Base-by-base conservation (phyloP, 2,797 vertebrate species). In the Acipenser transmontanus region DNA sequence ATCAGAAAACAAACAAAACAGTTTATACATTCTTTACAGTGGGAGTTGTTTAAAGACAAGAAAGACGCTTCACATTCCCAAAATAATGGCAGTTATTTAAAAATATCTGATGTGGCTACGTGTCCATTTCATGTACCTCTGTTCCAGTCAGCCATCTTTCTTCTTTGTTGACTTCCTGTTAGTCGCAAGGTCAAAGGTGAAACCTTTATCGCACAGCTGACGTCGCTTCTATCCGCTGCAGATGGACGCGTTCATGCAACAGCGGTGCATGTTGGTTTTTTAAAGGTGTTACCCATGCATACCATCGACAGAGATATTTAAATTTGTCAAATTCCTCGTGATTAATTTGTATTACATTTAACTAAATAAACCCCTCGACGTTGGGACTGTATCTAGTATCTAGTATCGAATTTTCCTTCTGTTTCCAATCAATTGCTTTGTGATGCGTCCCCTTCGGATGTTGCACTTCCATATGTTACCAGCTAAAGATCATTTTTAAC, bases 91-190 rank as follows among this genome's bases (percentile, higher is more conserved):
- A 52, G 8, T 8, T n/a, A 57, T 57, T n/a, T n/a, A 57, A 57
- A 7, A 13, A 7, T 57, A 57, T n/a, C 14, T 57, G 14, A n/a
- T 11, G 7, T 57, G 54, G 14, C 54, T 57, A 57, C 54, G 54
- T 57, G 54, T 57, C 54, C 54, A 57, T 13, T 57, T 57, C 12
- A 7, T n/a, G 34, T 57, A 57, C 86, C 83, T 84, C 84, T 73
- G 11, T 80, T 81, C 85, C 85, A 85, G 73, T 85, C 85, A 71
- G 84, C 84, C 86, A 88, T 88, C 70, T 82, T 84, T 72, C 86
- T 86, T 88, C 70, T 82, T 84, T 72, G 1, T 1, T 10, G 48
- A 66, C 65, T 20, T 61, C 59, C 57, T 66, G 7, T 2, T 66
- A 48, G 1, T 9, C 14, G 14, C 8, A 54, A 54, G 34, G 34